Conservation (phyloP, 1,140 invertebrate genomes). For the Rhynchophorus ferrugineus region DNA sequence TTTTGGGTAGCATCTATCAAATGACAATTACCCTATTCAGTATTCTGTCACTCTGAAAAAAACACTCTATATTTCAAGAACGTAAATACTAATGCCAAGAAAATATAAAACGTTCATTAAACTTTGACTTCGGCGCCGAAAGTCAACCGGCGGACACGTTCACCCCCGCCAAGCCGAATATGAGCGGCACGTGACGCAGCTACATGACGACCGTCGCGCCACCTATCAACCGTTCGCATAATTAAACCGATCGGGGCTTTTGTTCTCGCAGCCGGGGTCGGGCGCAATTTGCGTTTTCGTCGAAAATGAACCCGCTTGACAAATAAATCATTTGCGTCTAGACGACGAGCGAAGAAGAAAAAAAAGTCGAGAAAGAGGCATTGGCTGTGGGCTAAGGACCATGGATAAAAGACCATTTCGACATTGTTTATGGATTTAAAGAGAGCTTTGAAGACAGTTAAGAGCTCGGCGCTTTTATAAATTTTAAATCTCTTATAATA, state of each 20-base stretch:
- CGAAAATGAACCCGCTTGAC: conserved; percentile 16
- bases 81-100: no score
- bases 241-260: conserved; percentile 14
- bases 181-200: no score
- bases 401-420: conserved; percentile 12
- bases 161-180: no score
- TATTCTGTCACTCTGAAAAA: no score
- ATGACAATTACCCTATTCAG: no score
- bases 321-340: conserved; percentile 17
- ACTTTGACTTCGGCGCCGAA: no score
- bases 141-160: no score
- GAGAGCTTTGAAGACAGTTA: conserved; percentile 1
- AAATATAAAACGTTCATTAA: no score
- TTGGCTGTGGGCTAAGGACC: conserved; percentile 9
- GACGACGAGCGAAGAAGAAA: conserved; percentile 11
- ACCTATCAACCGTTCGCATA: conserved; percentile 8
- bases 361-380: neutral
- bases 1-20: no score
- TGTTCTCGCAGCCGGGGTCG: conserved; percentile 6
- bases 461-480: neutral
- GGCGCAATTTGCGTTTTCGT: conserved; percentile 15
- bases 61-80: no score
- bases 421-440: conserved; percentile 14
- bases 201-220: no score
- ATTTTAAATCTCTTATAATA: conserved; percentile 1